A percentile compares a stretch with the other conserved stretches of the same genome.
Evolutionary conservation across 2,113 vertebrate species (phyloP).

Genomic region (Monopterus albus): DNA sequence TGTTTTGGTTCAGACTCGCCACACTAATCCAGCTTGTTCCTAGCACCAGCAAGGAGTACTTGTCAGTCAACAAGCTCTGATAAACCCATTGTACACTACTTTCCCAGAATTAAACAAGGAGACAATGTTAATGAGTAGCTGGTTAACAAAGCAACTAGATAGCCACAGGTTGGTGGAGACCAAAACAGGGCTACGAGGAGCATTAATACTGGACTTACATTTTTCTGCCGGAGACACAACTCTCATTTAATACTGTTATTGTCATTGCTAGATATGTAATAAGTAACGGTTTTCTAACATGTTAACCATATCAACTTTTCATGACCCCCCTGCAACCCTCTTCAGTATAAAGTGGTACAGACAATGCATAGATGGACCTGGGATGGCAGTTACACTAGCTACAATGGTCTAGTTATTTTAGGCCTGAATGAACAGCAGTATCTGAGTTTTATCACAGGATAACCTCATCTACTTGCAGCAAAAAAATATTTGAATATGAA

Average conservation of each 20-base stretch:
- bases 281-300: too few relatives aligned
- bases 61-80: neutral
- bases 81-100: neutral
- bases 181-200: neutral
- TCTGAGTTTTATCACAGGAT: too few relatives aligned
- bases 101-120: neutral
- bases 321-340: too few relatives aligned
- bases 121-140: neutral
- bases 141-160: neutral
- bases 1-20: neutral
- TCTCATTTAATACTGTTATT: neutral
- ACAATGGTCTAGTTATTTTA: too few relatives aligned
- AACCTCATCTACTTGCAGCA: too few relatives aligned
- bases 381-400: too few relatives aligned
- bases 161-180: neutral
- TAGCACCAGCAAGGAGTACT: neutral
- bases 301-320: neutral
- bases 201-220: neutral
- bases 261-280: neutral
- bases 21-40: neutral
- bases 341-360: too few relatives aligned
- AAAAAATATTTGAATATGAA: neutral
- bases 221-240: neutral
- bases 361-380: too few relatives aligned
- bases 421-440: too few relatives aligned